phyloP scores from a whole-genome alignment of 35 echinoderm and acorn worm genomes.

The Patiria miniata region DNA sequence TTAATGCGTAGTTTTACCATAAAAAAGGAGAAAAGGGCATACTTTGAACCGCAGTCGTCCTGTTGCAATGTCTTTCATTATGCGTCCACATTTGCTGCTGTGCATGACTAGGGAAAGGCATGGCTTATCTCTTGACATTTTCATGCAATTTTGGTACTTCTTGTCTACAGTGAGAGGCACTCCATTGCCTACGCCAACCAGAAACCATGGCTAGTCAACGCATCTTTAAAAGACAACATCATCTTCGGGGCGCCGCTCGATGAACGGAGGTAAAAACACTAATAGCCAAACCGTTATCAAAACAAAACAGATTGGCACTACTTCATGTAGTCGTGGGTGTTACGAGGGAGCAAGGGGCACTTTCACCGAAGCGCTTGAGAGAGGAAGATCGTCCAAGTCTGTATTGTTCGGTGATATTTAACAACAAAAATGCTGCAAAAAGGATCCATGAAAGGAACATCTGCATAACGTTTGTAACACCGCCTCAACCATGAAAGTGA shows the following conservation, averaged over 20 bases:
- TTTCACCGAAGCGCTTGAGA: background rate
- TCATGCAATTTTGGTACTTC: background rate
- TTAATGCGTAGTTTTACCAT: too few relatives aligned
- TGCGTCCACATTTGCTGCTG: too few relatives aligned
- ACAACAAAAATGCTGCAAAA: too few relatives aligned
- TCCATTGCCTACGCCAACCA: slow-evolving; percentile 69
- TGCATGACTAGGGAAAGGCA: too few relatives aligned
- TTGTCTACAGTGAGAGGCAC: slow-evolving; percentile 38
- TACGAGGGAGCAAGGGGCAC: background rate
- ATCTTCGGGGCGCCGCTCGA: slow-evolving; percentile 50
- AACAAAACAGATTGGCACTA: background rate
- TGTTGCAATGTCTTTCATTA: too few relatives aligned
- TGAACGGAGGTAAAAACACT: slow-evolving; percentile 20
- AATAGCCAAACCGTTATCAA: background rate
- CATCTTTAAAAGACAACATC: slow-evolving; percentile 78
- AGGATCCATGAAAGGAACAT: too few relatives aligned
- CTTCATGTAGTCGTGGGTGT: background rate
- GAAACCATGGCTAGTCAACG: slow-evolving; percentile 90
- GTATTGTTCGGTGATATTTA: background rate
- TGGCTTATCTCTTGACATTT: too few relatives aligned
- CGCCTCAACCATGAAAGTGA: too few relatives aligned
- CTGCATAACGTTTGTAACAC: too few relatives aligned
- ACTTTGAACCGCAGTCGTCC: too few relatives aligned
- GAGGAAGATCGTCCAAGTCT: background rate
- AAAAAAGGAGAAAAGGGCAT: too few relatives aligned